phyloP scores from a whole-genome alignment of 2,797 vertebrate species.

The Acanthurus lineatus region DNA sequence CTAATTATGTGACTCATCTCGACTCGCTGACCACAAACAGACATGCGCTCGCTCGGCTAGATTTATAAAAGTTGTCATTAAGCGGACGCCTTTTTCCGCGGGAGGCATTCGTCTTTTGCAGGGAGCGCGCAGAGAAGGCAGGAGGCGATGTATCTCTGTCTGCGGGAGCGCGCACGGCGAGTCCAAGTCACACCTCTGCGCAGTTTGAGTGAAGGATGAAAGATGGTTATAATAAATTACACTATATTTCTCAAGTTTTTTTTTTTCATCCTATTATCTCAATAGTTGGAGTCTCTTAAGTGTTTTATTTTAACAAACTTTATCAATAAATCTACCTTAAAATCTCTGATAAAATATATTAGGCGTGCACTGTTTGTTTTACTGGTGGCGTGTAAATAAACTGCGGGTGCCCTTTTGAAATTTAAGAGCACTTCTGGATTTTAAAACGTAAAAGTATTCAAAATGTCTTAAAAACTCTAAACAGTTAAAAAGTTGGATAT shows the following conservation, averaged over 20 bases:
- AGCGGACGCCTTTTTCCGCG: conserved; percentile 63
- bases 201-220: not conserved
- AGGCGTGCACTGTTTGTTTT: not conserved
- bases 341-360: not conserved
- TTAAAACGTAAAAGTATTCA: not conserved
- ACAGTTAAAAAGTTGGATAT: conserved; percentile 1
- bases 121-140: conserved; percentile 53
- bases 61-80: conserved; percentile 87
- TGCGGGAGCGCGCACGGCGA: conserved; percentile 48
- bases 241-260: not conserved
- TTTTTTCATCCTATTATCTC: not conserved
- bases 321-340: not conserved
- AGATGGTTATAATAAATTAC: not conserved
- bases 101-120: conserved; percentile 70
- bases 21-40: conserved; percentile 84
- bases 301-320: not conserved
- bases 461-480: not conserved
- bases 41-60: conserved; percentile 72
- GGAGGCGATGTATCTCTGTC: conserved; percentile 32
- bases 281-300: not conserved
- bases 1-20: conserved; percentile 86
- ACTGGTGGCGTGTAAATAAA: too few relatives aligned
- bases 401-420: not conserved
- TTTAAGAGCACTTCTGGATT: not conserved
- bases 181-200: conserved; percentile 7